These are phyloP conservation scores for Apomyelois bistriatella DNA, from an alignment of 2,888 invertebrate species.

Conservation along the genomic window DNA sequence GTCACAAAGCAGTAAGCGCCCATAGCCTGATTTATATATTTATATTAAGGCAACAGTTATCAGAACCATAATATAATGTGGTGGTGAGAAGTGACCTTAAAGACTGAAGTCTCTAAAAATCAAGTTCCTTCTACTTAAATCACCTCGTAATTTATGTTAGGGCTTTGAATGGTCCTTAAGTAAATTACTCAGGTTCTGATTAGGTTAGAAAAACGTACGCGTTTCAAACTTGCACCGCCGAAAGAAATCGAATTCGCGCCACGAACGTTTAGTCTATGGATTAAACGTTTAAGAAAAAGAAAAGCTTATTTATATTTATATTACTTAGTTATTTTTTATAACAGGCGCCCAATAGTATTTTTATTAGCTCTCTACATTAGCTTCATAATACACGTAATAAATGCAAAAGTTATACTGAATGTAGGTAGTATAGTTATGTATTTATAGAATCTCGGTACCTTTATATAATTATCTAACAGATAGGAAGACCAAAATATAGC, in stretches of 20 bases:
- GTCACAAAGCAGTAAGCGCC: conserved; percentile 53
- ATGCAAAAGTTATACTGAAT: conserved; percentile 41
- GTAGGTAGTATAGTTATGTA: conserved; percentile 40
- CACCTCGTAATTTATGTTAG: conserved; percentile 80
- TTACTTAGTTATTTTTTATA: conserved; percentile 21
- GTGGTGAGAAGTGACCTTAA: conserved; percentile 70
- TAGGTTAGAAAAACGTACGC: conserved; percentile 68
- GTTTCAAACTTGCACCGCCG: conserved; percentile 61
- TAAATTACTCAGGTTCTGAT: conserved; percentile 81
- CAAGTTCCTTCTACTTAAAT: conserved; percentile 77
- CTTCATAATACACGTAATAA: conserved; percentile 33
- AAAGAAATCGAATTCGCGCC: conserved; percentile 51
- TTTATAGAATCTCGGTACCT: conserved; percentile 72
- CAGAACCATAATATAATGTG: conserved; percentile 63
- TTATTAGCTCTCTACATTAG: conserved; percentile 48
- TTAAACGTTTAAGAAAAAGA: conserved; percentile 28
- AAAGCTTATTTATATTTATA: conserved; percentile 2
- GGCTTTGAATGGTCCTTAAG: conserved; percentile 51
- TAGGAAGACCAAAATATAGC: conserved; percentile 26
- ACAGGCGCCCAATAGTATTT: conserved; percentile 26
- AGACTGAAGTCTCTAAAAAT: conserved; percentile 57
- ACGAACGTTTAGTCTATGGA: conserved; percentile 50
- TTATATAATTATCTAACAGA: conserved; percentile 35
- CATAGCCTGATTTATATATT: conserved; percentile 28
- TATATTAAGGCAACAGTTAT: conserved; percentile 61